These are phyloP conservation scores for Meteorus cinctellus DNA, from an alignment of 2,888 invertebrate genomes.

Conservation along the genomic window DNA sequence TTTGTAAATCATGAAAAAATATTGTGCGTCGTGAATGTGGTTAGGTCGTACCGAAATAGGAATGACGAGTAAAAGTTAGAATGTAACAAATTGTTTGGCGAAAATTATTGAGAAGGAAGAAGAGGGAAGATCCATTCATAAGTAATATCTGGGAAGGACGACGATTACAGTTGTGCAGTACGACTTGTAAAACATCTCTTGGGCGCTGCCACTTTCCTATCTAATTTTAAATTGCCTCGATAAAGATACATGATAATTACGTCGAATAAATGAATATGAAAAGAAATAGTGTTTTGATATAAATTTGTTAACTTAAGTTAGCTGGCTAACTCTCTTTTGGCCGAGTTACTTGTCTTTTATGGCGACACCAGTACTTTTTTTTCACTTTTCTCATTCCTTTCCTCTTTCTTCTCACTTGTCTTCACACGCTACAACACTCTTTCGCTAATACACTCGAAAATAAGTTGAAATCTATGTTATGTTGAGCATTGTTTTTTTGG, in stretches of 20 bases:
- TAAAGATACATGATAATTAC: conserved; percentile 53
- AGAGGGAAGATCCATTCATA: conserved; percentile 44
- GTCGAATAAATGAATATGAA: conserved; percentile 53
- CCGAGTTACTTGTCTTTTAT: not conserved
- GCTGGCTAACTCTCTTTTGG: not conserved
- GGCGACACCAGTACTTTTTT: not conserved
- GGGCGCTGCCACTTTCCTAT: conserved; percentile 53
- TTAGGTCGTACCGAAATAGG: conserved; percentile 38
- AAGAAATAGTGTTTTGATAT: conserved; percentile 46
- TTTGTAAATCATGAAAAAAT: conserved; percentile 20
- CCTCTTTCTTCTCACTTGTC: conserved; percentile 44
- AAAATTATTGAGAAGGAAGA: conserved; percentile 41
- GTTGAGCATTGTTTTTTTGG: not conserved
- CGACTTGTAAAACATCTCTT: conserved; percentile 51
- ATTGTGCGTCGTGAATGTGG: conserved; percentile 14
- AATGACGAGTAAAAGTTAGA: conserved; percentile 25
- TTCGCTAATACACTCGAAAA: not conserved
- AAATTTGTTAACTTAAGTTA: conserved; percentile 12
- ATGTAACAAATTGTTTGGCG: conserved; percentile 31
- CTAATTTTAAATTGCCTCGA: conserved; percentile 56
- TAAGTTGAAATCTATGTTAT: not conserved
- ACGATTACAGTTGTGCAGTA: conserved; percentile 22
- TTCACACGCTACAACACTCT: not conserved
- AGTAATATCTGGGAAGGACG: conserved; percentile 40
- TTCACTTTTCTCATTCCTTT: conserved; percentile 32